Base-by-base conservation (phyloP, 2,113 vertebrate genomes). In the Opisthocomus hoazin region DNA sequence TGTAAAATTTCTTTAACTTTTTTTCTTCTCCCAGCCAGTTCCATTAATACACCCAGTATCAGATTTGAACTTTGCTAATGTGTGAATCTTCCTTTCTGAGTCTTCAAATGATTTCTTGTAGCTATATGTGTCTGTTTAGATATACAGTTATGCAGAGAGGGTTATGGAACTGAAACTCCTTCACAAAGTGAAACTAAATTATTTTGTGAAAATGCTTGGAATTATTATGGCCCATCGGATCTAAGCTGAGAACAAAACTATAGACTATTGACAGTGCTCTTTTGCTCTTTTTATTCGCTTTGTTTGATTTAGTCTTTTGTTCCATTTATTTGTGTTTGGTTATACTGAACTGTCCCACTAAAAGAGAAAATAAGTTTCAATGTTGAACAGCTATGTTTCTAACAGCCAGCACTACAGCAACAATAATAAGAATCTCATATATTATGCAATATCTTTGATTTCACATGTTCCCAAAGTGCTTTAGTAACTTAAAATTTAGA, bases 311-410 rank as follows among this genome's bases (percentile, higher is more conserved):
- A 41, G 10, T 56, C 6, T 60, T 90, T 87, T 90, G 22, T 63
- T 71, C 60, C 37, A 27, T 74, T 68, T 69, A 36, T 82, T 93
- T 87, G 32, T 50, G 64, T 91, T 93, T 80, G 18, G 24, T 86
- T 92, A 57, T 53, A 51, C 41, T 60, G 80, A 93, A 53, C 41
- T 57, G 15, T 73, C 36, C 41, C 39, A 75, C 41, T 90, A 29
- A 48, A 41, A 84, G 22, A 63, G 36, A 86, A 93, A 78, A 88
- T 66, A 4, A 60, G 12, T 34, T 78, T 75, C 27, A 71, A 5
- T 53, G 65, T 13, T 56, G 56, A 93, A 60, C 26, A 54, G 11
- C n/a, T 71, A 8, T 54, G 10, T 90, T 92, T 90, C 43, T 77
- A 61, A 69, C 18, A 46, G 19, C 53, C 46, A 58, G 30, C 78